Evolutionary conservation across 1,140 invertebrate genomes (phyloP), one percentile per base, ranked within the genome.

Genomic region (Rhagoletis pomonella): DNA sequence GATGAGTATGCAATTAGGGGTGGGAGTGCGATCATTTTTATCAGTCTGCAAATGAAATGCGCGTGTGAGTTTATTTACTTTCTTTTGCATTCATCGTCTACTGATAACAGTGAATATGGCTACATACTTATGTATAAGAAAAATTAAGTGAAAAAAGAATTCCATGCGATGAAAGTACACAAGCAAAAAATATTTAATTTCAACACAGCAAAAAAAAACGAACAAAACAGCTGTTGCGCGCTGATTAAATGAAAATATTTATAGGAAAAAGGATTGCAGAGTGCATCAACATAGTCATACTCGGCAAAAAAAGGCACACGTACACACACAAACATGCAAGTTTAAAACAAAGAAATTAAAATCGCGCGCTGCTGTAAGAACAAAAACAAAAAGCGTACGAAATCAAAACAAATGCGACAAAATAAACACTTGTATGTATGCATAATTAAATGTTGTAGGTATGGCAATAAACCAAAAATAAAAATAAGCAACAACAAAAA

Each of bases 381-480:
- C 12, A 62, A 14, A 58, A 85, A 84, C 44, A 47, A 55, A 77
- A 2, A 86, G 17, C 42, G 50, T 44, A 86, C 58, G 14, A 62
- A 86, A 86, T 86, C 58, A 86, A 64, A 86, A 86, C 44, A 86
- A 86, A 62, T 44, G 44, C 58, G 39, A 62, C 58, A 86, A 62
- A 55, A 60, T 86, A 65, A 62, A 86, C 85, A 86, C 62, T 86
- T 62, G 73, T 29, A 62, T 86, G 58, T 59, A 62, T 86, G 58
- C 85, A 86, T 60, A 86, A 86, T 86, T 86, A 55, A 86, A 64
- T 86, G 44, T 86, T 86, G 59, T 59, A 29, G 29, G 29, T 29
- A 62, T 2, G 5, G 29, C 58, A 85, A 62, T 85, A 50, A 14
- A 29, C 29, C 14, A 73, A 44, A 73, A 73, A 47, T 5, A 47